A percentile compares a stretch with the other conserved stretches of the same genome.
Evolutionary conservation across 2,888 invertebrate genomes (phyloP).

Genomic region (Hemicrepidius hirtus): DNA sequence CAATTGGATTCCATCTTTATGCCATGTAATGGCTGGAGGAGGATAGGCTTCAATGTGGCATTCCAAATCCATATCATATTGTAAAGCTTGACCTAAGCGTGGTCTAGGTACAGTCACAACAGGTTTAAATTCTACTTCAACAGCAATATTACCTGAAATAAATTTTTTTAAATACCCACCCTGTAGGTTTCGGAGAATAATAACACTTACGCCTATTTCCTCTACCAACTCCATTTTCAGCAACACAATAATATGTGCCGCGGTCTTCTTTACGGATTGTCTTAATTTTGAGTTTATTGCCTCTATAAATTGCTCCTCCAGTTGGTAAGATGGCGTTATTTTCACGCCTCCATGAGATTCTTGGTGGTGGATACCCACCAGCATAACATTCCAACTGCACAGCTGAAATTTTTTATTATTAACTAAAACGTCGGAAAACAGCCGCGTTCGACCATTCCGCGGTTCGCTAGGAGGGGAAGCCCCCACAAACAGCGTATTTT

Average conservation of each 20-base stretch:
- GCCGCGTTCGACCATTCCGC: too few relatives aligned
- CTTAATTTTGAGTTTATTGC: slow-evolving; percentile 86
- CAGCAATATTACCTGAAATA: slow-evolving; percentile 81
- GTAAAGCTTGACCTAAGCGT: slow-evolving; percentile 89
- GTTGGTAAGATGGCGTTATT: slow-evolving; percentile 95
- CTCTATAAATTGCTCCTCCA: slow-evolving; percentile 90
- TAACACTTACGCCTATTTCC: slow-evolving; percentile 81
- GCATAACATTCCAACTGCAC: slow-evolving; percentile 92
- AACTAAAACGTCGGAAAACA: too few relatives aligned
- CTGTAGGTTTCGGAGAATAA: too few relatives aligned
- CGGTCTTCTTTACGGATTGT: slow-evolving; percentile 90
- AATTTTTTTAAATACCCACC: too few relatives aligned
- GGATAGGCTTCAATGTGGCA: slow-evolving; percentile 97
- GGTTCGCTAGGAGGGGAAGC: too few relatives aligned
- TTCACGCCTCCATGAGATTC: slow-evolving; percentile 93
- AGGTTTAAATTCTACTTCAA: slow-evolving; percentile 93
- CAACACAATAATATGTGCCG: slow-evolving; percentile 95
- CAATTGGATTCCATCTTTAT: slow-evolving; percentile 87
- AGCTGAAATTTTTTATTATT: slow-evolving; percentile 61
- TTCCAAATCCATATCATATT: slow-evolving; percentile 95
- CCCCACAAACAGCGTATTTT: too few relatives aligned
- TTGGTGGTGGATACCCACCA: slow-evolving; percentile 88
- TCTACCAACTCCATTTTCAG: slow-evolving; percentile 91
- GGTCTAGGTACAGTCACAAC: slow-evolving; percentile 90
- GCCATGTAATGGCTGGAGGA: slow-evolving; percentile 93